Base-by-base conservation (phyloP, 2,797 vertebrate genomes). In the Garrulus glandarius region DNA sequence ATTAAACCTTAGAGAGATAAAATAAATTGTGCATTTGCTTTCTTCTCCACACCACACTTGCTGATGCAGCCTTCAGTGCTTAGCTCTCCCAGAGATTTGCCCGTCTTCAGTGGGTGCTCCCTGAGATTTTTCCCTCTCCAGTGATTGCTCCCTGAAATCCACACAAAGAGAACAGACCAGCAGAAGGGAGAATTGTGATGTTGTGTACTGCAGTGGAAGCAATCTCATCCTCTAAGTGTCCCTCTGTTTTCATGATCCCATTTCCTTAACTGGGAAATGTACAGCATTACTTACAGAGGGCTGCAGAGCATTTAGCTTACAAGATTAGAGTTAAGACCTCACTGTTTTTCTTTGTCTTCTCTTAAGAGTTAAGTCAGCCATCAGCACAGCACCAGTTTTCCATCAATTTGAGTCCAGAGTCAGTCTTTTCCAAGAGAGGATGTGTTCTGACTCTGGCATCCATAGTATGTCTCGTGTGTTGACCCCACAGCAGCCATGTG, bases 391-490 rank as follows among this genome's bases (percentile, higher is more conserved):
- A 77, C 23, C 23, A 27, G 15, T 84, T 93, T 94, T 61, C 44
- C 55, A 37, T 93, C 50, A 37, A 11, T 76, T 57, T 61, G 36
- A 86, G 36, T 60, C 27, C 46, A 64, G 37, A 52, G 21, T 46
- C 4, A 4, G 23, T 43, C 37, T 56, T 83, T 83, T 83, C 60
- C 56, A 60, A 46, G 56, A 68, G 24, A 53, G 84, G 67, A 55
- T 37, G 32, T 46, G 37, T 75, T 89, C 49, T 65, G 27, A 53
- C 30, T 67, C 71, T 49, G 70, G 24, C 89, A 74, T 47, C 46
- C 6, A 1, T 26, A 5, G 11, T 4, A 19, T 41, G 39, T 61
- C 59, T 37, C 0, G 0, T 37, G n/a, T 72, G 37, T 34, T 85
- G 52, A 34, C 32, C 15, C 4, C 27, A 17, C 46, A 71, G 83